phyloP scores from a whole-genome alignment of 1,140 invertebrate genomes.

The Leptopilina boulardi region DNA sequence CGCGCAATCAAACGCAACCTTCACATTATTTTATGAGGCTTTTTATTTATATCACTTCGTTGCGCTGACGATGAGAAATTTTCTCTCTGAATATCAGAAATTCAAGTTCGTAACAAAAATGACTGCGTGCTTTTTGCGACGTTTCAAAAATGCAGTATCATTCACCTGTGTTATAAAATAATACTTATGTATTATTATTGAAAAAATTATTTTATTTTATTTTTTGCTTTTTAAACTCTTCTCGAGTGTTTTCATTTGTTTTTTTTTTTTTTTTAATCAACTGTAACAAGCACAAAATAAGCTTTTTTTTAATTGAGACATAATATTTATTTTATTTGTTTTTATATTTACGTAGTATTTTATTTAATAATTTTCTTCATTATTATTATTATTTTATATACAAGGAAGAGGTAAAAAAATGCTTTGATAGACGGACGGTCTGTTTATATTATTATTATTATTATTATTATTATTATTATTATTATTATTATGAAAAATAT shows the following conservation, averaged over 20 bases:
- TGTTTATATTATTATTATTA: too few species aligned
- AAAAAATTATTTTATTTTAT: not conserved
- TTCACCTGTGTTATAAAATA: conserved; percentile 22
- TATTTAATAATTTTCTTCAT: too few species aligned
- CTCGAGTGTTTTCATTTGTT: not conserved
- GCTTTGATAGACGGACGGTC: too few species aligned
- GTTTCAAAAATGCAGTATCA: not conserved
- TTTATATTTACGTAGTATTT: too few species aligned
- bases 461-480: too few species aligned
- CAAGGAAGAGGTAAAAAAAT: too few species aligned
- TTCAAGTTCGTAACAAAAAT: not conserved
- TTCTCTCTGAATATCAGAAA: not conserved
- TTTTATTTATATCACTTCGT: conserved; percentile 23
- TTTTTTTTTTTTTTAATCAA: not conserved
- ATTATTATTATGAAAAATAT: too few species aligned
- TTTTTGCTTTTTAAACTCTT: not conserved
- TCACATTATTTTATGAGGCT: conserved; percentile 39
- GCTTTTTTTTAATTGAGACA: not conserved
- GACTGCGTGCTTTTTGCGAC: not conserved
- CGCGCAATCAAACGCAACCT: not conserved
- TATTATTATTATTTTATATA: too few species aligned
- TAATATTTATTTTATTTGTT: too few species aligned
- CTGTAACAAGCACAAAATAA: not conserved
- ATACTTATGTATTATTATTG: too few species aligned
- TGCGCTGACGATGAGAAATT: not conserved